Evolutionary conservation across 2,797 vertebrate genomes (phyloP), one percentile per base, ranked within the genome.

Genomic region (Acestrorhynchus altus): DNA sequence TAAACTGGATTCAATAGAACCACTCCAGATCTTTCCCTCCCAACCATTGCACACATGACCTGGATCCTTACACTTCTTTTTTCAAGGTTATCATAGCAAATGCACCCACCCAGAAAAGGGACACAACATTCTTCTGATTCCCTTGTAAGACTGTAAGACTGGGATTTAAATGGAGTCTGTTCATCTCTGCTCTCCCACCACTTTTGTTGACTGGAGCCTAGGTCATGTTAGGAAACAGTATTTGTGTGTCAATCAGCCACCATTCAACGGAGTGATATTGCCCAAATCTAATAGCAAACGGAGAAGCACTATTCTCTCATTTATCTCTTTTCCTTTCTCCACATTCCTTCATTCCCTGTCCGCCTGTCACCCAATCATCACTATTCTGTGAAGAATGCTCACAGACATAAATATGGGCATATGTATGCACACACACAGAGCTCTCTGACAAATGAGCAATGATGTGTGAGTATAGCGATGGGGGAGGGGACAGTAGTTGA

Each of bases 1-100:
- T 67, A 71, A 81, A 77, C 65, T 76, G 42, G 39, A 70, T 72
- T 79, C 71, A 63, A 68, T 73, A 59, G 3, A 63, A 18, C n/a
- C 42, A 65, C 67, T 46, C 60, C 60, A 56, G 12, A 22, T 64
- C 52, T 56, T 46, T 59, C 24, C 56, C 42, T 13, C 51, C 12
- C 16, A 1, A 39, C 12, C 44, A 63, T 44, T 71, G 60, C 54
- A 60, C 22, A 31, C 11, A 54, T 69, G 60, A 74, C 65, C 65
- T 59, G 28, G 64, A 9, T 18, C 24, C 26, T 47, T 59, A 26
- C 63, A 59, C 35, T 10, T 40, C 57, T 35, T 56, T 77, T 24
- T 47, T 31, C 20, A 78, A 72, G 71, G 51, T 75, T 74, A 77
- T 70, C 65, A n/a, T 18, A 39, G 65, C 31, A 56, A 67, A 84